phyloP scores from a whole-genome alignment of 2,888 invertebrate genomes.

The Mesorhabditis sp. region DNA sequence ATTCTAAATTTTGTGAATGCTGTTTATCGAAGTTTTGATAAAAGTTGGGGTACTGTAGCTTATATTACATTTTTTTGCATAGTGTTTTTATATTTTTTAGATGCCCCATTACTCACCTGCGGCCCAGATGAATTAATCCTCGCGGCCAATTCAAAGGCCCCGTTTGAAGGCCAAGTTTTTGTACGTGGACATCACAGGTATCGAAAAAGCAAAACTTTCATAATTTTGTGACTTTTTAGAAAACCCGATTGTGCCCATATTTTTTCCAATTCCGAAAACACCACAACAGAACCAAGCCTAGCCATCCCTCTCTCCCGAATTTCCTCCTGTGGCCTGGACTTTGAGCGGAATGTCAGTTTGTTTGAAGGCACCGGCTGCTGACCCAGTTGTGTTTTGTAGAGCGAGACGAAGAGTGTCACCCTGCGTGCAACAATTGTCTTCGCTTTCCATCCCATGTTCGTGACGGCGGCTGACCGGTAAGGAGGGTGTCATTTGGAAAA shows the following conservation, averaged over 20 bases:
- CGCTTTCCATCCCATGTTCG: slow-evolving; percentile 19
- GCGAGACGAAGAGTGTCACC: slow-evolving; percentile 6
- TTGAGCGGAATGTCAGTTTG: neutral
- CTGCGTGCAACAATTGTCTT: slow-evolving; percentile 15
- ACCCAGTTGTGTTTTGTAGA: slow-evolving; percentile 6
- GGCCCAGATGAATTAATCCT: neutral
- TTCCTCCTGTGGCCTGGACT: neutral
- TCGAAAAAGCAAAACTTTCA: neutral
- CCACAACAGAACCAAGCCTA: neutral
- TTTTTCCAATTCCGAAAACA: neutral
- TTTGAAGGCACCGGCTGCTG: neutral
- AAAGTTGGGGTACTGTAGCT: too few relatives aligned
- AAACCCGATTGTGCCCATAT: neutral
- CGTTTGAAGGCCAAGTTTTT: slow-evolving; percentile 1
- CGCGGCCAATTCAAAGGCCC: neutral
- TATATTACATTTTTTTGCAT: too few relatives aligned
- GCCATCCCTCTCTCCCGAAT: neutral
- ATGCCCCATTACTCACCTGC: neutral
- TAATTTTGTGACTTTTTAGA: neutral
- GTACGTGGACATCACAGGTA: slow-evolving; percentile 5
- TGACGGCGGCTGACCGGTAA: slow-evolving; percentile 14
- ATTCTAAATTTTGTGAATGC: too few relatives aligned
- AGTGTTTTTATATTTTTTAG: neutral
- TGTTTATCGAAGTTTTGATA: too few relatives aligned
- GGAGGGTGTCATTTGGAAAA: neutral